These are phyloP conservation scores for Unio delphinus DNA, from an alignment of 2,888 invertebrate species.

Conservation along the genomic window DNA sequence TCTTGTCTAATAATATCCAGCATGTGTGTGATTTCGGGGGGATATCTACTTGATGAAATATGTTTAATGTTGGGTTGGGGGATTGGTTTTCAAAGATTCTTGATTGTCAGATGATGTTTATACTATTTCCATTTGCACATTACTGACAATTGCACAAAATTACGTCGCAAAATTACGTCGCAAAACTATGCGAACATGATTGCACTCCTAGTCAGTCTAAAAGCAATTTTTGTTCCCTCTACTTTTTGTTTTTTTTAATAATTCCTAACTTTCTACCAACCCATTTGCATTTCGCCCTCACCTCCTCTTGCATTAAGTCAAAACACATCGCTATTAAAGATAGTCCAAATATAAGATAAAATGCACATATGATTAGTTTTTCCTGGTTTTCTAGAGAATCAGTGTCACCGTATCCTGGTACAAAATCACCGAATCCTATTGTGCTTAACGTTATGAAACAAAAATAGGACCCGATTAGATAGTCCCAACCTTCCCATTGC, in stretches of 20 bases:
- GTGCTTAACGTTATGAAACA: conserved; percentile 72
- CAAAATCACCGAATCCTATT: conserved; percentile 72
- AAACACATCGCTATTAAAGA: conserved; percentile 73
- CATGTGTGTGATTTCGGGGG: no score
- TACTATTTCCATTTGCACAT: no score
- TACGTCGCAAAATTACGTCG: no score
- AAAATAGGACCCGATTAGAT: conserved; percentile 83
- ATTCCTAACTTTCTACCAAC: conserved; percentile 68
- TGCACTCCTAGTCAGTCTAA: no score
- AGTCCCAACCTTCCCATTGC: conserved; percentile 91
- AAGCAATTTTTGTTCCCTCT: no score
- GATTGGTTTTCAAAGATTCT: no score
- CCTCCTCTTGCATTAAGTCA: conserved; percentile 73
- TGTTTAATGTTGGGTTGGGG: no score
- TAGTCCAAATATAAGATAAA: conserved; percentile 72
- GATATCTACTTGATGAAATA: no score
- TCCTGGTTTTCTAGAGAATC: conserved; percentile 56
- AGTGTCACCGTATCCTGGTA: conserved; percentile 62
- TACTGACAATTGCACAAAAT: no score
- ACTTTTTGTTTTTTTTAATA: conserved; percentile 32
- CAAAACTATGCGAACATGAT: no score
- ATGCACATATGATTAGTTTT: conserved; percentile 65
- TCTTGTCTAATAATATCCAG: no score
- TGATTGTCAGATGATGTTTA: no score
- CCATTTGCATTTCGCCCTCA: conserved; percentile 68